A percentile compares a stretch with the other conserved stretches of the same genome.
These are phyloP conservation scores for Huso huso DNA, from an alignment of 2,797 vertebrate genomes.

Conservation along the genomic window DNA sequence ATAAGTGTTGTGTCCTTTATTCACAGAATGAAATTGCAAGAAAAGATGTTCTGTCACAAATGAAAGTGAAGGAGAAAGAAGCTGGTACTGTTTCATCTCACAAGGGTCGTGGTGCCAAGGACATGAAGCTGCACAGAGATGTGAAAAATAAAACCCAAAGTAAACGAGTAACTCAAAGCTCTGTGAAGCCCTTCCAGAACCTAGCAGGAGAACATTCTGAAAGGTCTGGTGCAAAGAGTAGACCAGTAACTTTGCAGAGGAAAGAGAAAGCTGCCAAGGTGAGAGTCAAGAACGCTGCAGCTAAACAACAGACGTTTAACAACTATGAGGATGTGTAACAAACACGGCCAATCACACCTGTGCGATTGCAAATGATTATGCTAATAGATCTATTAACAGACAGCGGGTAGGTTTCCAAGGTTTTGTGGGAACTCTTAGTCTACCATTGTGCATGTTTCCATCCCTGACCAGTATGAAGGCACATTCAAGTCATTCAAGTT, in stretches of 20 bases:
- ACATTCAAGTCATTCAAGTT: too few species aligned
- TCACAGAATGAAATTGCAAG: conserved; percentile 54
- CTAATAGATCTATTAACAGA: too few species aligned
- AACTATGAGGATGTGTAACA: too few species aligned
- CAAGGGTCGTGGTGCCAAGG: conserved; percentile 26
- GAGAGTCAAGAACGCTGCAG: conserved; percentile 24
- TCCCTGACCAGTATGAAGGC: too few species aligned
- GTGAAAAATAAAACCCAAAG: conserved; percentile 35
- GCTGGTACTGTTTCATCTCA: conserved; percentile 28
- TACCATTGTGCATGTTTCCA: too few species aligned
- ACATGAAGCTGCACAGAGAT: conserved; percentile 38
- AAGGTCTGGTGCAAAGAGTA: conserved; percentile 26
- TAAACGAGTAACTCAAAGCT: conserved; percentile 21
- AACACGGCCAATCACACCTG: too few species aligned
- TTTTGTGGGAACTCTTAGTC: too few species aligned
- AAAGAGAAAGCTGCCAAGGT: conserved; percentile 39
- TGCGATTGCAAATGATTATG: too few species aligned
- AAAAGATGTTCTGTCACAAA: conserved; percentile 38
- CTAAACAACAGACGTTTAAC: too few species aligned
- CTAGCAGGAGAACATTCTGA: conserved; percentile 36
- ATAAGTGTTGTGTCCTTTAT: not conserved
- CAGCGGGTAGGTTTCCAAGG: too few species aligned
- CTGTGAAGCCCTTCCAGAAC: conserved; percentile 35
- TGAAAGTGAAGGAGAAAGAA: conserved; percentile 31
- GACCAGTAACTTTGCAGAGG: conserved; percentile 33